Evolutionary conservation across 2,113 vertebrate species (phyloP).

Genomic region (Procavia capensis): DNA sequence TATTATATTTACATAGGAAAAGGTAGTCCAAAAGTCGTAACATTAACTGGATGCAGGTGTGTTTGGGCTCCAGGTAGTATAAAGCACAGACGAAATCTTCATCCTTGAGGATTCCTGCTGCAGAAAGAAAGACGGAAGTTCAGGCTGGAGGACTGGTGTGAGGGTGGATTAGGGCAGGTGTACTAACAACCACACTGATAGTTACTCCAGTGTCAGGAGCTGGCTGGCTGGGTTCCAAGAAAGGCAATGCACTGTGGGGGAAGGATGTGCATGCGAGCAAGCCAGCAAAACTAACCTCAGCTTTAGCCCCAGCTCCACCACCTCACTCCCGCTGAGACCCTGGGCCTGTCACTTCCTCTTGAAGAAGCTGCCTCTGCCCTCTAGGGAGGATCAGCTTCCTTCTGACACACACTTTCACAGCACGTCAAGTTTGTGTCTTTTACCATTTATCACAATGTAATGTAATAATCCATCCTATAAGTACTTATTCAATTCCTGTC

Average conservation of each 20-base stretch:
- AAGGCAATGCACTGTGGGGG: background rate
- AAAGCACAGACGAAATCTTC: slow-evolving; percentile 57
- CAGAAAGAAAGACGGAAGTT: slow-evolving; percentile 63
- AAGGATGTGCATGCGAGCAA: rapidly evolving
- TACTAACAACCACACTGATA: background rate
- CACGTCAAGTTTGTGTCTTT: background rate
- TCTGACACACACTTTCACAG: background rate
- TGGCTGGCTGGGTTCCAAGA: background rate
- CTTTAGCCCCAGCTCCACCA: background rate
- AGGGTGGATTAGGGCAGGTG: background rate
- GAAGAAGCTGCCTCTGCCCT: background rate
- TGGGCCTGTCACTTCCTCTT: background rate
- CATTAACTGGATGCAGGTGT: slow-evolving; percentile 37
- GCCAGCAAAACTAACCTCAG: too few species aligned
- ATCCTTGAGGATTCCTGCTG: slow-evolving; percentile 79
- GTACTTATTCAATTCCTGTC: background rate
- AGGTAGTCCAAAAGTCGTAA: slow-evolving; percentile 19
- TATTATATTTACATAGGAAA: slow-evolving; percentile 69
- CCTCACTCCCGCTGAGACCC: background rate
- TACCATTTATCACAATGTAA: background rate
- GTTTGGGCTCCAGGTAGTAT: slow-evolving; percentile 47
- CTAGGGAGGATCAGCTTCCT: background rate
- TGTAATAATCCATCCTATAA: background rate
- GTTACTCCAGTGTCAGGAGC: background rate
- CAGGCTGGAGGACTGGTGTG: background rate